A percentile compares a stretch with the other conserved stretches of the same genome.
Conservation (phyloP, 2,888 invertebrate genomes). For the Phasia obesa region DNA sequence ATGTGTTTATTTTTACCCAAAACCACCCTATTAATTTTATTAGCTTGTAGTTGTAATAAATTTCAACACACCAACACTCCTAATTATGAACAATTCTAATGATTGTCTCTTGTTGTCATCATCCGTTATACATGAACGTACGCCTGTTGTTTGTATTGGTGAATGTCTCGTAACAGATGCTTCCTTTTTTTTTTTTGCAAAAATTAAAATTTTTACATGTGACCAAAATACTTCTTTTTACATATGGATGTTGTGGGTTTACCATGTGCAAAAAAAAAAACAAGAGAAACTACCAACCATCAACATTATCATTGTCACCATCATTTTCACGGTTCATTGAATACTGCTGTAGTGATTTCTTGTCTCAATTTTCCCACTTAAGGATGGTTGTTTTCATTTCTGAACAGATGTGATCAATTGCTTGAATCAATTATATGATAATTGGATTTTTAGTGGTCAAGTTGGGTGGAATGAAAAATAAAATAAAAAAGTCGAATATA, state of each 20-base stretch:
- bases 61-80: slow-evolving; percentile 30
- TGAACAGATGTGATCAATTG: slow-evolving; percentile 67
- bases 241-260: neutral
- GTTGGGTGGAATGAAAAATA: slow-evolving; percentile 25
- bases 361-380: slow-evolving; percentile 2
- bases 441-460: slow-evolving; percentile 67
- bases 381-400: slow-evolving; percentile 45
- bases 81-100: slow-evolving; percentile 53
- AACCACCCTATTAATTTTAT: neutral
- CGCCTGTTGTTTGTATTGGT: slow-evolving; percentile 32
- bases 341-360: slow-evolving; percentile 51
- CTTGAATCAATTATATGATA: slow-evolving; percentile 64
- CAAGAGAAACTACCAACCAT: slow-evolving; percentile 42
- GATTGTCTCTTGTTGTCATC: slow-evolving; percentile 33
- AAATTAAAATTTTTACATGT: slow-evolving; percentile 28
- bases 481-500: neutral
- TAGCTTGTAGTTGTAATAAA: neutral
- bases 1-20: neutral
- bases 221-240: slow-evolving; percentile 13
- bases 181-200: slow-evolving; percentile 36
- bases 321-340: slow-evolving; percentile 64
- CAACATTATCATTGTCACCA: slow-evolving; percentile 49
- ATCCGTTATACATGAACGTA: neutral
- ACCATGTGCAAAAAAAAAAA: neutral
- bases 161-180: slow-evolving; percentile 59